Base-by-base conservation (phyloP, 2,797 vertebrate species). In the Corythornis leucogaster region DNA sequence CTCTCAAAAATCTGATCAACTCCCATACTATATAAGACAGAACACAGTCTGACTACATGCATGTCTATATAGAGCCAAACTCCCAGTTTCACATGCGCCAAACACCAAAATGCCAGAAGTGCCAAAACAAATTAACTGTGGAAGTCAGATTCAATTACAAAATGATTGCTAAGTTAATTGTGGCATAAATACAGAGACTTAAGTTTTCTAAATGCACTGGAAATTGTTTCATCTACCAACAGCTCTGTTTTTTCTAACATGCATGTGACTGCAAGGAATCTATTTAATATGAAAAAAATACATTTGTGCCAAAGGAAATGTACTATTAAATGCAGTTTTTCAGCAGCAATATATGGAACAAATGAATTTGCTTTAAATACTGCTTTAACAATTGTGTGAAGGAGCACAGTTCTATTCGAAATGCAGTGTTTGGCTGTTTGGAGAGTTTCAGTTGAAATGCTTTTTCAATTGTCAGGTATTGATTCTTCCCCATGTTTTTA, bases 111-210 rank as follows among this genome's bases (percentile, higher is more conserved):
- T 1, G 2, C 45, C 92, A 73, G 3, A 84, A 94, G 50, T 40
- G 64, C 78, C 90, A 86, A 80, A 92, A 63, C 64, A 84, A 91
- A 77, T 51, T 94, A 87, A 96, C 95, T 93, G 85, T 28, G 57
- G 63, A 91, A 94, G 62, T 89, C 85, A 84, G 43, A 70, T 88
- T 84, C 71, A 85, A 77, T 80, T 88, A 90, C 9, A 88, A 81
- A 93, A 75, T 68, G 76, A 92, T 83, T 61, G 35, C 70, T 81
- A 84, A 55, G 55, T 46, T 84, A 93, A 79, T 48, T 74, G 61
- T 68, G 64, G 85, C 76, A 89, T 84, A 84, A 92, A 84, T 90
- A 95, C 51, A 93, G 85, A 89, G 50, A 80, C 62, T 66, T 93
- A 80, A 64, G 91, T 96, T 94, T 92, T 93, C 77, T 91, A 64